Conservation (phyloP, 2,888 invertebrate species). For the Heliconius hortense region DNA sequence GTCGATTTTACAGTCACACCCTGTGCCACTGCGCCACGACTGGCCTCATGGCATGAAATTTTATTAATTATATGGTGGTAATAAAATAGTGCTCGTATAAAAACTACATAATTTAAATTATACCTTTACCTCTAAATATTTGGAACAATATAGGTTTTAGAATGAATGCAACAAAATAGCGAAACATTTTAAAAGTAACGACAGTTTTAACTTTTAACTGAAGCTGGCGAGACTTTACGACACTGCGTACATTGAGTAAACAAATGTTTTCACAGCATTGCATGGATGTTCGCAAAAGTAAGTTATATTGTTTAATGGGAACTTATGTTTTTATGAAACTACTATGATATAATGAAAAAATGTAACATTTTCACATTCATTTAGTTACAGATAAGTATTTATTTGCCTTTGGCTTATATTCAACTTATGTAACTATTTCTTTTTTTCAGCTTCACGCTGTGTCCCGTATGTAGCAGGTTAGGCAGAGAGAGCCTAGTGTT, state of each 20-base stretch:
- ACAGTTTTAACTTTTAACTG: slow-evolving; percentile 20
- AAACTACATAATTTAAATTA: not conserved
- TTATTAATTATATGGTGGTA: not conserved
- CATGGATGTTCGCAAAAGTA: not conserved
- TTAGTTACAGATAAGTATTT: not conserved
- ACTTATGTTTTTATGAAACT: not conserved
- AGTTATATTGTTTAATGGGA: not conserved
- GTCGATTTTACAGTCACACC: too few relatives aligned
- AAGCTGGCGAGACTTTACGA: slow-evolving; percentile 19
- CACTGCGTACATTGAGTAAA: slow-evolving; percentile 16
- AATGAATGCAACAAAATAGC: slow-evolving; percentile 23
- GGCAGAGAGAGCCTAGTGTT: not conserved
- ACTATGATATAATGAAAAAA: not conserved
- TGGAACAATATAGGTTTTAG: slow-evolving; percentile 14
- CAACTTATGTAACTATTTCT: not conserved
- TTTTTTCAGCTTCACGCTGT: not conserved
- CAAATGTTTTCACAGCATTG: slow-evolving; percentile 14
- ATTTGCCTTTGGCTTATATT: not conserved
- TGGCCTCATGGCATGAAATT: not conserved
- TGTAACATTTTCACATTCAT: not conserved
- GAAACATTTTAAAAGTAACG: slow-evolving; percentile 18
- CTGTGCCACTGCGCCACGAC: too few relatives aligned
- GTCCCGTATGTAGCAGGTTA: not conserved
- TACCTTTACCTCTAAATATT: not conserved
- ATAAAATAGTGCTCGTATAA: not conserved